A percentile compares a stretch with the other conserved stretches of the same genome.
Evolutionary conservation across 1,140 invertebrate genomes (phyloP).

Genomic region (Battus philenor): DNA sequence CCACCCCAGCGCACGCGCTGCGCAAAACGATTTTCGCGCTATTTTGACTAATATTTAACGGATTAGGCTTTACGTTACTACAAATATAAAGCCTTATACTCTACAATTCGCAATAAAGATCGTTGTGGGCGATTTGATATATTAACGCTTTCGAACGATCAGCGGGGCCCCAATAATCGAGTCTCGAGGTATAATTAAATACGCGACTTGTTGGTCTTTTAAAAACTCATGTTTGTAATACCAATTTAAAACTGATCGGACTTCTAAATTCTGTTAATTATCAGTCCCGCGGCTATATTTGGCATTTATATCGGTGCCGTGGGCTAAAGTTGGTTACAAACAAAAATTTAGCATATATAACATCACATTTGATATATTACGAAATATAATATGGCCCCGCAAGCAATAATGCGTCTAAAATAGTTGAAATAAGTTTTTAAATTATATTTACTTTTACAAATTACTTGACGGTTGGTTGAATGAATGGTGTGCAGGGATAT

Average conservation of each 20-base stretch:
- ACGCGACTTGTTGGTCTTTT: conserved; percentile 16
- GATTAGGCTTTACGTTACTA: conserved; percentile 67
- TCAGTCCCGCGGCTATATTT: conserved; percentile 16
- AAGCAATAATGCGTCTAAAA: conserved; percentile 1
- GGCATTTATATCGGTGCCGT: conserved; percentile 13
- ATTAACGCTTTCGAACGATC: conserved; percentile 34
- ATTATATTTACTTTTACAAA: background rate
- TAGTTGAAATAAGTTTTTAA: conserved; percentile 2
- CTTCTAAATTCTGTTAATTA: conserved; percentile 16
- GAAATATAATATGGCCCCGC: background rate
- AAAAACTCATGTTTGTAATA: conserved; percentile 15
- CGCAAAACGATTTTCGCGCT: conserved; percentile 70
- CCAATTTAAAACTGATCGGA: conserved; percentile 11
- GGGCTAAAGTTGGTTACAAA: conserved; percentile 8
- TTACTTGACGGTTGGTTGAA: conserved; percentile 4
- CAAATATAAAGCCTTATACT: conserved; percentile 49
- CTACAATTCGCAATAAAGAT: conserved; percentile 30
- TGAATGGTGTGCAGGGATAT: conserved; percentile 11
- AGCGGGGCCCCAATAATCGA: conserved; percentile 26
- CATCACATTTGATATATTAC: conserved; percentile 3
- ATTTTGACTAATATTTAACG: conserved; percentile 72
- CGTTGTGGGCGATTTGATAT: conserved; percentile 43
- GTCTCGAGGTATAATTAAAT: conserved; percentile 28
- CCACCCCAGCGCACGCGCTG: conserved; percentile 62
- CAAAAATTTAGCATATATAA: conserved; percentile 5